Percentiles rank a stretch among this genome's conserved stretches.
These are phyloP conservation scores for Oryzias melastigma DNA, from an alignment of 2,113 vertebrate genomes.

Conservation along the genomic window DNA sequence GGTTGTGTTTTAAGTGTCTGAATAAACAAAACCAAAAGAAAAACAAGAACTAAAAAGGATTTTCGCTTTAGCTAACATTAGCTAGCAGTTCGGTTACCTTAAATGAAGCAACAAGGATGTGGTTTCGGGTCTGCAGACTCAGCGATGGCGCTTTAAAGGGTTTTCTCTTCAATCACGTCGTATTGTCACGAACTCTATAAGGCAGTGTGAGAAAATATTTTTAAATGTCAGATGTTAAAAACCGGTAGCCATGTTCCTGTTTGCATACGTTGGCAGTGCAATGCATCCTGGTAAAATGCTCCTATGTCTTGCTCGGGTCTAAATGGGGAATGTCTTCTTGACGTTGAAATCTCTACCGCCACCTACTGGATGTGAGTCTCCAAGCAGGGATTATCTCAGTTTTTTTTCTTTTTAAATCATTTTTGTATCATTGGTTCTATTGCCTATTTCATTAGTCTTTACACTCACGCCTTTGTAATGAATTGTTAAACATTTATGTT, in stretches of 20 bases:
- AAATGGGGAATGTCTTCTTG: not conserved
- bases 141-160: not conserved
- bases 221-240: constrained; percentile 34
- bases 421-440: no score
- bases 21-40: not conserved
- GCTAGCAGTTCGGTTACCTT: constrained; percentile 54
- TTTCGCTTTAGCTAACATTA: constrained; percentile 21
- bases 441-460: no score
- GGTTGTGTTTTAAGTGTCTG: no score
- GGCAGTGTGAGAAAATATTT: not conserved
- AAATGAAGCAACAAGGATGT: constrained; percentile 16
- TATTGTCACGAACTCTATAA: constrained; percentile 17
- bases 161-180: constrained; percentile 5
- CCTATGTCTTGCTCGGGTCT: not conserved
- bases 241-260: constrained; percentile 74
- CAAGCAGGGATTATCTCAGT: no score
- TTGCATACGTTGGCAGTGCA: constrained; percentile 76
- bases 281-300: constrained; percentile 58
- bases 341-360: not conserved
- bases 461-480: no score
- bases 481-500: no score
- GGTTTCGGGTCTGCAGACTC: constrained; percentile 21
- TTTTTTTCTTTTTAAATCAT: no score
- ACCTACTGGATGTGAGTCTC: not conserved
- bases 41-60: not conserved